Conservation (phyloP, 1,140 invertebrate genomes). For the Conus betulinus region DNA sequence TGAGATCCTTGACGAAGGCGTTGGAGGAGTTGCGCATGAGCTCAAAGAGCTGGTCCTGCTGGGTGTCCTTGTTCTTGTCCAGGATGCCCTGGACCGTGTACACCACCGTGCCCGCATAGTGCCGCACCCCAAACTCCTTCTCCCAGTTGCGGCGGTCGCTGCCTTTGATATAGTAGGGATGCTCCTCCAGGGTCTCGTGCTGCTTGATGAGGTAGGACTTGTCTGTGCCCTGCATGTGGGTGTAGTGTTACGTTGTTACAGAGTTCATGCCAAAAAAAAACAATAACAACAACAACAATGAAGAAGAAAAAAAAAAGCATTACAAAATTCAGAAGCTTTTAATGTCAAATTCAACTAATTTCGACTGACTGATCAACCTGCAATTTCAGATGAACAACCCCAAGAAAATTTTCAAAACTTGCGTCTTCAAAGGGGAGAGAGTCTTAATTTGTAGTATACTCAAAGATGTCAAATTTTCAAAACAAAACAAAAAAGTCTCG, state of each 20-base stretch:
- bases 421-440: too few species aligned
- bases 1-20: slow-evolving; percentile 91
- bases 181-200: slow-evolving; percentile 90
- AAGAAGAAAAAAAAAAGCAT: background rate
- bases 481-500: too few species aligned
- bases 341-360: too few species aligned
- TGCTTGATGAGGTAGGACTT: slow-evolving; percentile 92
- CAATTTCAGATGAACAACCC: too few species aligned
- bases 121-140: slow-evolving; percentile 97
- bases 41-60: slow-evolving; percentile 96
- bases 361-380: too few species aligned
- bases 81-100: slow-evolving; percentile 97
- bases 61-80: slow-evolving; percentile 99
- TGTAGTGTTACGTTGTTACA: slow-evolving; percentile 74
- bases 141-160: slow-evolving; percentile 79
- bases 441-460: too few species aligned
- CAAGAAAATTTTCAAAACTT: too few species aligned
- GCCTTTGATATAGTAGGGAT: slow-evolving; percentile 89
- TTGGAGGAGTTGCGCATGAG: slow-evolving; percentile 91
- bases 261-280: background rate
- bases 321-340: background rate
- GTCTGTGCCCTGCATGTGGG: slow-evolving; percentile 90
- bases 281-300: background rate
- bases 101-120: slow-evolving; percentile 98
- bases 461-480: too few species aligned